These are phyloP conservation scores for Dicaeum eximium DNA, from an alignment of 2,113 vertebrate genomes.

Conservation along the genomic window DNA sequence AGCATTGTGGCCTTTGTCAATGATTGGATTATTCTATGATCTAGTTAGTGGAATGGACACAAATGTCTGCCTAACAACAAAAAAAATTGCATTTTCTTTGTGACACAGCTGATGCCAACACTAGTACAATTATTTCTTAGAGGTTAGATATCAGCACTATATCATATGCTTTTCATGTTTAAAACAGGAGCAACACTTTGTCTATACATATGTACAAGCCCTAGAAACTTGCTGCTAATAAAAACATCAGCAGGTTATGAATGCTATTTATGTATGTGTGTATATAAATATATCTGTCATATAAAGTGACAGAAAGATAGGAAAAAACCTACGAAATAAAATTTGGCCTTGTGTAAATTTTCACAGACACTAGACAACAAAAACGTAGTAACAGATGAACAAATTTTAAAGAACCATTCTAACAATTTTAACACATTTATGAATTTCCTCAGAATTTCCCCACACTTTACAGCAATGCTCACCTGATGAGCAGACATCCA, in stretches of 20 bases:
- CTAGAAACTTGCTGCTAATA: neutral
- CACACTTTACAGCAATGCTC: neutral
- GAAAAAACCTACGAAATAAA: neutral
- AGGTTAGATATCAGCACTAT: neutral
- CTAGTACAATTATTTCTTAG: neutral
- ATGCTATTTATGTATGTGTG: neutral
- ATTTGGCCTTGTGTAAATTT: neutral
- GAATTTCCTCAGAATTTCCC: neutral
- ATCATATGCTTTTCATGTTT: neutral
- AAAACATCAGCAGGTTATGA: neutral
- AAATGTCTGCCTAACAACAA: slow-evolving; percentile 31
- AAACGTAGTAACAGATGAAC: neutral
- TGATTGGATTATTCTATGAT: slow-evolving; percentile 59
- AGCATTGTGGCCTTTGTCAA: slow-evolving; percentile 21
- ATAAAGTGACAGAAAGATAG: neutral
- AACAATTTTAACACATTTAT: neutral
- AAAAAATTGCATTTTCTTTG: neutral
- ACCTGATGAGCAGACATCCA: slow-evolving; percentile 48
- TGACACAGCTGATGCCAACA: slow-evolving; percentile 2
- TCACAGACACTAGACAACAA: neutral
- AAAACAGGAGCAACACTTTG: neutral
- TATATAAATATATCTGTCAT: neutral
- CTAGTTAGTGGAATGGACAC: slow-evolving; percentile 49
- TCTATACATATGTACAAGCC: neutral
- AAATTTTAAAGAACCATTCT: neutral